A percentile compares a stretch with the other conserved stretches of the same genome.
These are phyloP conservation scores for Junonia oenone DNA, from an alignment of 2,888 invertebrate species.

Conservation along the genomic window DNA sequence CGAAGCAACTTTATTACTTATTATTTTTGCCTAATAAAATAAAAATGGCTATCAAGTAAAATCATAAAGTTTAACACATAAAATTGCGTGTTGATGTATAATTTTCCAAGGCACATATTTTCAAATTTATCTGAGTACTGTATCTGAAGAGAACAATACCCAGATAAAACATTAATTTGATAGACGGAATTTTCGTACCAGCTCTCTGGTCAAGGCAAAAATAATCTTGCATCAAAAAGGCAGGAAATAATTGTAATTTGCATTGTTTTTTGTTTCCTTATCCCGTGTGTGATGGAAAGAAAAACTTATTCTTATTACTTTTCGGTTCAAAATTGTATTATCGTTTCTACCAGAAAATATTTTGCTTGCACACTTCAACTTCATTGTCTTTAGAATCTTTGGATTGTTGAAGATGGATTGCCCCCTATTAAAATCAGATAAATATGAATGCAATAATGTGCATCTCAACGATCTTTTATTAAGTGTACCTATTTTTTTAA, in stretches of 20 bases:
- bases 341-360: background rate
- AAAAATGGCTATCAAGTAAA: background rate
- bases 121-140: conserved; percentile 25
- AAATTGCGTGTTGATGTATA: conserved; percentile 1
- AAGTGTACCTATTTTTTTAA: no score
- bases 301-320: background rate
- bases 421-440: no score
- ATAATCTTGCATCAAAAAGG: conserved; percentile 34
- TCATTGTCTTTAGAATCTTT: conserved; percentile 10
- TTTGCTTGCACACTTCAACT: conserved; percentile 9
- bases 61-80: background rate
- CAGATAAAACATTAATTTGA: conserved; percentile 34
- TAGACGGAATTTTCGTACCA: conserved; percentile 33
- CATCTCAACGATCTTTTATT: no score
- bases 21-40: background rate
- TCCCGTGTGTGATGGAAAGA: conserved; percentile 5
- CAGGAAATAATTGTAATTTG: conserved; percentile 32
- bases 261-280: conserved; percentile 35
- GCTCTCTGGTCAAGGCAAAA: conserved; percentile 35
- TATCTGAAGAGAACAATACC: conserved; percentile 35
- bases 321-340: conserved; percentile 11
- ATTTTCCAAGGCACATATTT: conserved; percentile 5
- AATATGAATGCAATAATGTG: no score
- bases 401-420: conserved; percentile 1
- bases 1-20: background rate